Evolutionary conservation across 2,888 invertebrate genomes (phyloP).

Genomic region (Orthosia incerta): DNA sequence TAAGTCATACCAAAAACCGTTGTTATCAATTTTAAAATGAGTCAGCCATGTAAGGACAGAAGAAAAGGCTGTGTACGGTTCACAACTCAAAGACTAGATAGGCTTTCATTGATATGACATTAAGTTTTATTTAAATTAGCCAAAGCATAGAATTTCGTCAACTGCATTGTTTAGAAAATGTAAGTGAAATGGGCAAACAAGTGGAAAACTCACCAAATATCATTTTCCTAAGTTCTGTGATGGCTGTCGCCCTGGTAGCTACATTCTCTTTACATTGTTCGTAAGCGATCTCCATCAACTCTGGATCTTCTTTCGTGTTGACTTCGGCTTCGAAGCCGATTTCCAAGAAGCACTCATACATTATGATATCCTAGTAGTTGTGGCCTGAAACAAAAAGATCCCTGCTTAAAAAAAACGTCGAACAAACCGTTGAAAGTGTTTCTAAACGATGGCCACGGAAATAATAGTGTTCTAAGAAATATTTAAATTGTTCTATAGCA

Average conservation of each 20-base stretch:
- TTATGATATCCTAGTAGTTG: constrained; percentile 68
- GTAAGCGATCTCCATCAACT: constrained; percentile 78
- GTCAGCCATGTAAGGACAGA: not conserved
- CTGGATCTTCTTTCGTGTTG: constrained; percentile 81
- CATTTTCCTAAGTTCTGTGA: constrained; percentile 82
- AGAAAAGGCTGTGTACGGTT: not conserved
- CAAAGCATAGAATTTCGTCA: no score
- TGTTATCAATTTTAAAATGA: not conserved
- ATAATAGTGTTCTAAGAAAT: not conserved
- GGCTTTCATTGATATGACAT: not conserved
- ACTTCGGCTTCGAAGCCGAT: constrained; percentile 86
- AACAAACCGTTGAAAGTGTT: not conserved
- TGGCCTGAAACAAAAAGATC: constrained; percentile 41
- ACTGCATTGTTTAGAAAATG: no score
- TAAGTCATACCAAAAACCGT: not conserved
- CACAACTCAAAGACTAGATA: not conserved
- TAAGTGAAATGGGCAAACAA: not conserved
- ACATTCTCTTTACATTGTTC: constrained; percentile 82
- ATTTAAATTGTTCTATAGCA: not conserved
- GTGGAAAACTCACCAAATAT: constrained; percentile 77
- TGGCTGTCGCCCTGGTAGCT: constrained; percentile 78
- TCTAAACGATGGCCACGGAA: not conserved
- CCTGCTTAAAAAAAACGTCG: not conserved
- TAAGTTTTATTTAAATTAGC: no score
- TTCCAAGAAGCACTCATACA: constrained; percentile 85